phyloP scores from a whole-genome alignment of 2,113 vertebrate genomes.

The Psittacula cyanocephala region DNA sequence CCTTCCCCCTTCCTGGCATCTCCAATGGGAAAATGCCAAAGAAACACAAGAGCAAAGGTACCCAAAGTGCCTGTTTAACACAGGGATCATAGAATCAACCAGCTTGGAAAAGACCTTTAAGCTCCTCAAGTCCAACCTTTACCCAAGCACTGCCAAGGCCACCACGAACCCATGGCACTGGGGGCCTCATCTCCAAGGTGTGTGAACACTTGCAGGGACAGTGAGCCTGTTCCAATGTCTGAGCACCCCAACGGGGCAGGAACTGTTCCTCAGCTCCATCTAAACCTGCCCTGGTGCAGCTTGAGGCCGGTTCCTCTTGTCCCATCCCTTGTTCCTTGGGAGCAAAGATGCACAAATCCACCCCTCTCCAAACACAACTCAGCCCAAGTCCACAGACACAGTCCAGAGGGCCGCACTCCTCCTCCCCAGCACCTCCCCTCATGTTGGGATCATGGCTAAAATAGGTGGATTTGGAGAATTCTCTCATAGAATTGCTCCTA shows the following conservation, averaged over 20 bases:
- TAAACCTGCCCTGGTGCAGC: not conserved
- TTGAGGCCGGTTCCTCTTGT: not conserved
- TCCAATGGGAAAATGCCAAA: fast-evolving
- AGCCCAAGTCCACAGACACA: fast-evolving
- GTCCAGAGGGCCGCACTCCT: fast-evolving
- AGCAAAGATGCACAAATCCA: not conserved
- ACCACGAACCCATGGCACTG: not conserved
- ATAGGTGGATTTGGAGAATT: not conserved
- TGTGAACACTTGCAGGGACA: not conserved
- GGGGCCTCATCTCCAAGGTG: fast-evolving
- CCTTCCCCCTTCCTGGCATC: not conserved
- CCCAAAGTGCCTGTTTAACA: fast-evolving
- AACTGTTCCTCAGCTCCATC: not conserved
- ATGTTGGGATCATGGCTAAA: not conserved
- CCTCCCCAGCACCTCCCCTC: not conserved
- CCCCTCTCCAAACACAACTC: fast-evolving
- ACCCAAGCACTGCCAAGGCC: not conserved
- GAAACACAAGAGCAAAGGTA: fast-evolving
- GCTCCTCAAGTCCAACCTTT: not conserved
- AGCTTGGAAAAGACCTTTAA: not conserved
- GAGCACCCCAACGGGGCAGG: not conserved
- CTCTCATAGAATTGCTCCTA: not conserved
- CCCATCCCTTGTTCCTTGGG: not conserved
- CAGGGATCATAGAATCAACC: not conserved
- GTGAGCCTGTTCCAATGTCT: not conserved